Percentiles rank a stretch among this genome's conserved stretches.
Evolutionary conservation across 2,113 vertebrate species (phyloP).

Genomic region (Tachycineta bicolor): DNA sequence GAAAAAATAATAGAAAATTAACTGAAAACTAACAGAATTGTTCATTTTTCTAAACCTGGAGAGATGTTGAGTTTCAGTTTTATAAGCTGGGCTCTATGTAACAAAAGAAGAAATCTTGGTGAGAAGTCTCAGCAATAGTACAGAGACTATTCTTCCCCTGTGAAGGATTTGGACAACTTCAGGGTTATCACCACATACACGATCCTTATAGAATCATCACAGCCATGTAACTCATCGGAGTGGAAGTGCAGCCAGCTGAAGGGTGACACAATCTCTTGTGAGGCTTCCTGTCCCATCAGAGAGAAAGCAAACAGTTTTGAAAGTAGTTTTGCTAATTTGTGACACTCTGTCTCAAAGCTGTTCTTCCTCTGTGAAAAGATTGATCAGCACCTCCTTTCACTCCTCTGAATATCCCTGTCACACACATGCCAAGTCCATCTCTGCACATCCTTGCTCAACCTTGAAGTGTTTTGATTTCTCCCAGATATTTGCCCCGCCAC

Average conservation of each 20-base stretch:
- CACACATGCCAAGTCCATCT: not conserved
- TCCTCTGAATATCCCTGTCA: not conserved
- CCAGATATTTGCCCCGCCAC: not conserved
- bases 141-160: not conserved
- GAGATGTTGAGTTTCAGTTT: not conserved
- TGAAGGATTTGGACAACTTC: not conserved
- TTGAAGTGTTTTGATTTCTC: not conserved
- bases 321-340: not conserved
- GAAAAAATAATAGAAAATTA: not conserved
- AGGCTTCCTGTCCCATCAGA: not conserved
- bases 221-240: accelerated
- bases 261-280: not conserved
- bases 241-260: not conserved
- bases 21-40: not conserved
- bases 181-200: accelerated
- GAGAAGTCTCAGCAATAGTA: not conserved
- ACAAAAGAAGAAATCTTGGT: not conserved
- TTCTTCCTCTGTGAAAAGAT: not conserved
- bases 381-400: not conserved
- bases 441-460: not conserved
- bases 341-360: not conserved
- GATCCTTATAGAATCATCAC: not conserved
- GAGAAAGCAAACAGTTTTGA: not conserved
- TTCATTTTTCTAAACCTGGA: not conserved
- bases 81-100: not conserved